These are phyloP conservation scores for Poicephalus gulielmi DNA, from an alignment of 2,113 vertebrate species.

Conservation along the genomic window DNA sequence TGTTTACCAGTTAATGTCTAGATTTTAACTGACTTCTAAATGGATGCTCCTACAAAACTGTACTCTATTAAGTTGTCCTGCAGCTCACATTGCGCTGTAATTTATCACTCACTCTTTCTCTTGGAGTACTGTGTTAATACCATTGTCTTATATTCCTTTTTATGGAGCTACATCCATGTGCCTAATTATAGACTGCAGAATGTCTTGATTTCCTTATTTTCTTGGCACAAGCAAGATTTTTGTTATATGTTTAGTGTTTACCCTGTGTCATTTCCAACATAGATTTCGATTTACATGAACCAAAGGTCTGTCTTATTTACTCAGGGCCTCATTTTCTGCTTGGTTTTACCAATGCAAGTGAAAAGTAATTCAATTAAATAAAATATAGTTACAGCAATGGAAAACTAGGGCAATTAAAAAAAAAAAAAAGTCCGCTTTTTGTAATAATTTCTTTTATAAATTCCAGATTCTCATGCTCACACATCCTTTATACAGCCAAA, in stretches of 20 bases:
- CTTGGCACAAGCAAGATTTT: neutral
- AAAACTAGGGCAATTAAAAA: neutral
- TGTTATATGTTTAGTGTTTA: slow-evolving; percentile 7
- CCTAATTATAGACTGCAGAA: neutral
- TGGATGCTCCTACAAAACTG: neutral
- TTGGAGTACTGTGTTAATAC: neutral
- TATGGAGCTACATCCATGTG: neutral
- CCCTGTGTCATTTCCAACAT: neutral
- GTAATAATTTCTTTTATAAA: neutral
- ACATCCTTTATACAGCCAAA: neutral
- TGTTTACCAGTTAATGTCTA: neutral
- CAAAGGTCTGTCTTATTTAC: neutral
- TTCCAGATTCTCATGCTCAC: neutral
- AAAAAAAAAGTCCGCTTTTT: neutral
- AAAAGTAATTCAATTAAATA: neutral
- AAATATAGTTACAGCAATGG: neutral
- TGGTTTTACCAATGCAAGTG: neutral
- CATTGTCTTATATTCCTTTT: neutral
- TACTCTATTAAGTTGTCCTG: neutral
- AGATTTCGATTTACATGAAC: neutral
- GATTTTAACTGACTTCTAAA: neutral
- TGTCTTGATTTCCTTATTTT: neutral
- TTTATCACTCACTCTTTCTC: neutral
- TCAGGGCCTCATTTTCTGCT: neutral
- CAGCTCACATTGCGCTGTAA: neutral